Base-by-base conservation (phyloP, 2,113 vertebrate species). In the Chloropsis hardwickii region DNA sequence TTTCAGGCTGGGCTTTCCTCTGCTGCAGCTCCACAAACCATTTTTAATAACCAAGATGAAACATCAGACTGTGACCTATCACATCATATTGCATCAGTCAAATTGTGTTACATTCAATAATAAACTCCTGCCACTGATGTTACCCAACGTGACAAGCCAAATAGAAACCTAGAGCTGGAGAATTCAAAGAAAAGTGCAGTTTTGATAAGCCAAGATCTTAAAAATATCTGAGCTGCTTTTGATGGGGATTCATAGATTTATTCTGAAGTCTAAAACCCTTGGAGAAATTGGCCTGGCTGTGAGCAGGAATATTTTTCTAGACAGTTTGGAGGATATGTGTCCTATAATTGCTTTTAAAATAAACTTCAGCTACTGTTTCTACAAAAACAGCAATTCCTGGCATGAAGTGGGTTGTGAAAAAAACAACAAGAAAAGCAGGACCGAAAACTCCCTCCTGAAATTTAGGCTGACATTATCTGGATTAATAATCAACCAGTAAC, bases 51-150 rank as follows among this genome's bases (percentile, higher is more conserved):
- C 47, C 0, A 39, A 91, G 95, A 81, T 91, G 92, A 94, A 79
- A 80, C 93, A 80, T 94, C 90, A 93, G 96, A 42, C 94, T 94
- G 93, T 90, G 87, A 95, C 91, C 94, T 92, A 95, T 97, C 96
- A 95, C 95, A 96, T 97, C 95, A 69, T 94, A 94, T 95, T 73
- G 91, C 93, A 96, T 96, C 95, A 95, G 93, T 97, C 96, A 92
- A 82, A 82, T 35, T 87, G 70, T 80, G 90, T 96, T 95, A 94
- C 81, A 94, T 65, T 90, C 87, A 90, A 58, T 87, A 94, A 95
- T 70, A 91, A 96, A 88, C 87, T 57, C 37, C 92, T 86, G 91
- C 95, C 86, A 31, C 87, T 96, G 95, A 95, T 90, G 92, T 86
- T 94, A 79, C 78, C 90, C 87, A 90, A 91, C 50, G 24, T 96